Evolutionary conservation across 2,797 vertebrate genomes (phyloP).

Genomic region (Amphiprion clarkii): DNA sequence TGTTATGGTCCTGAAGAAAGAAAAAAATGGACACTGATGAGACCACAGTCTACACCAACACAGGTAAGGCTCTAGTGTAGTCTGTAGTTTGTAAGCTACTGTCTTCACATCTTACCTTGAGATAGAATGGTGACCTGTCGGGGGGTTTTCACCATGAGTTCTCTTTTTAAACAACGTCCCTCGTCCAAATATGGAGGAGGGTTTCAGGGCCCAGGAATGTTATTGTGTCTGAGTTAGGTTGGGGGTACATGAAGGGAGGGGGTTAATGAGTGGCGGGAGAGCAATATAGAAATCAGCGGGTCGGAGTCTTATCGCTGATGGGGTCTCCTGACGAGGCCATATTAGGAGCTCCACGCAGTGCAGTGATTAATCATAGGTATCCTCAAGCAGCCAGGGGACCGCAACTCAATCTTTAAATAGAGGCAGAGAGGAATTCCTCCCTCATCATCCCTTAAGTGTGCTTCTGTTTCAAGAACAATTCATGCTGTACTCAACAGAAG

Average conservation of each 20-base stretch:
- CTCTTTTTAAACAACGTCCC: constrained; percentile 83
- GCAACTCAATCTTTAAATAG: constrained; percentile 71
- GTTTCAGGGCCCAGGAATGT: constrained; percentile 75
- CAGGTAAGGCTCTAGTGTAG: constrained; percentile 1
- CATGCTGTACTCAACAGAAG: constrained; percentile 17
- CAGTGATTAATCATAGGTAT: constrained; percentile 76
- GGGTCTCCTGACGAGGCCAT: constrained; percentile 70
- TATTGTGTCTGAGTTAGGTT: constrained; percentile 76
- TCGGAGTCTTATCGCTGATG: constrained; percentile 73
- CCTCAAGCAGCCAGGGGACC: constrained; percentile 65
- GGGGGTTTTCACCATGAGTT: constrained; percentile 63
- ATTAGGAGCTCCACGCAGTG: constrained; percentile 72
- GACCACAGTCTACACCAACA: constrained; percentile 1
- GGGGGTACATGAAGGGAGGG: constrained; percentile 64
- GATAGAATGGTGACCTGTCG: constrained; percentile 78
- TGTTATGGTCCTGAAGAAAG: constrained; percentile 61
- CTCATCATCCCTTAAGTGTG: constrained; percentile 45
- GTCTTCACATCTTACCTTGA: constrained; percentile 76
- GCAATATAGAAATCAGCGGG: constrained; percentile 80
- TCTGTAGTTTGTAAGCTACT: constrained; percentile 8
- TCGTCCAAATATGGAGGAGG: constrained; percentile 83
- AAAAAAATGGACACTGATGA: constrained; percentile 40
- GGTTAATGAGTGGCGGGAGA: constrained; percentile 69
- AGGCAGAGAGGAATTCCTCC: constrained; percentile 57
- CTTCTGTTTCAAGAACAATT: constrained; percentile 52